Evolutionary conservation across 1,140 invertebrate genomes (phyloP).

Genomic region (Drosophila teissieri): DNA sequence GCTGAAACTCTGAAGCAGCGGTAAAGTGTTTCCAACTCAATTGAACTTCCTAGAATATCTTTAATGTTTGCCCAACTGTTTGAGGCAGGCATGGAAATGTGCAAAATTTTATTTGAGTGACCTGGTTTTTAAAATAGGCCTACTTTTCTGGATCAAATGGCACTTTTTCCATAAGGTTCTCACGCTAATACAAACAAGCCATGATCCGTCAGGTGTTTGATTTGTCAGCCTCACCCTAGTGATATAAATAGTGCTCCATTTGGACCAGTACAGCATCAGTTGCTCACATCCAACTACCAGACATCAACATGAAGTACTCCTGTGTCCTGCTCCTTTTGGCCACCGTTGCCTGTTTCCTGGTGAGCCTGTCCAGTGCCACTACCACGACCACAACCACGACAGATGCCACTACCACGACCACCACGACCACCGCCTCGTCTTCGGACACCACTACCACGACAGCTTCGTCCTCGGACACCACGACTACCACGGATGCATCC

Average conservation of each 20-base stretch:
- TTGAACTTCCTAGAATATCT: conserved; percentile 2
- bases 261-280: conserved; percentile 17
- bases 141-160: neutral
- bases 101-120: neutral
- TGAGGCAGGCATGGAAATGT: neutral
- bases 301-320: conserved; percentile 16
- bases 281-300: conserved; percentile 1
- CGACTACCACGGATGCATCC: neutral
- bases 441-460: conserved; percentile 8
- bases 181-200: conserved; percentile 4
- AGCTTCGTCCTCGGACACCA: conserved; percentile 10
- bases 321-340: conserved; percentile 7
- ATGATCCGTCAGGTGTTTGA: neutral
- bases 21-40: neutral
- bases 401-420: conserved; percentile 1
- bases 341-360: conserved; percentile 16
- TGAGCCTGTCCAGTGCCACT: conserved; percentile 3
- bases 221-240: neutral
- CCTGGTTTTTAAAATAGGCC: neutral
- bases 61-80: neutral
- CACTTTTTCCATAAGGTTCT: conserved; percentile 1
- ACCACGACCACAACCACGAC: conserved; percentile 10
- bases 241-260: conserved; percentile 22
- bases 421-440: neutral
- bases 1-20: neutral